Evolutionary conservation across 2,888 invertebrate species (phyloP).

Genomic region (Hipparchia semele): DNA sequence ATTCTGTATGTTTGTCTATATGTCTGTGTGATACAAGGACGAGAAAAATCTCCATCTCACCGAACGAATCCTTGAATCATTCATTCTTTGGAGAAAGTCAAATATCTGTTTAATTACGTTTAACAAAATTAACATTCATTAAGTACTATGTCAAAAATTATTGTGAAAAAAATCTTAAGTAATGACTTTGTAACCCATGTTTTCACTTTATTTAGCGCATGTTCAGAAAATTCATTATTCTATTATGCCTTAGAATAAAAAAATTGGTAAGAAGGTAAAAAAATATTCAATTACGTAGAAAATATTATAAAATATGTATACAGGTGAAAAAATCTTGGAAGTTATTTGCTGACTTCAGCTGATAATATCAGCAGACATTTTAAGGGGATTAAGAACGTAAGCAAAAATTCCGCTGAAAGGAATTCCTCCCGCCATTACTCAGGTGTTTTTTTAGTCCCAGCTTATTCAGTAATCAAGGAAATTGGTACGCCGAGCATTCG

Average conservation of each 20-base stretch:
- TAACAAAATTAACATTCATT: too few relatives aligned
- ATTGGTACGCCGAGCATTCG: slow-evolving; percentile 34
- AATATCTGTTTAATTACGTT: too few relatives aligned
- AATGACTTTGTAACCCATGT: too few relatives aligned
- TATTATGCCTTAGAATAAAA: neutral
- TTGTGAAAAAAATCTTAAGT: too few relatives aligned
- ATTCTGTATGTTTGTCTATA: too few relatives aligned
- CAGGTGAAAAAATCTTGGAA: slow-evolving; percentile 20
- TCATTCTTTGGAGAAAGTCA: too few relatives aligned
- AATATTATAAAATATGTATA: neutral
- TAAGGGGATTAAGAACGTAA: slow-evolving; percentile 40
- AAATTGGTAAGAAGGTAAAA: neutral
- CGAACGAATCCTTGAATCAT: too few relatives aligned
- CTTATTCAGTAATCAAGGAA: slow-evolving; percentile 44
- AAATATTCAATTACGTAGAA: neutral
- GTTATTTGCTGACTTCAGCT: slow-evolving; percentile 29
- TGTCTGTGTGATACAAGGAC: too few relatives aligned
- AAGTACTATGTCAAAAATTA: too few relatives aligned
- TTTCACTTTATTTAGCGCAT: too few relatives aligned
- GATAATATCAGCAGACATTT: slow-evolving; percentile 35
- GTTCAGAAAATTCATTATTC: too few relatives aligned
- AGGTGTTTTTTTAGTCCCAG: slow-evolving; percentile 40
- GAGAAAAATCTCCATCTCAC: too few relatives aligned
- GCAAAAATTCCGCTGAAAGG: slow-evolving; percentile 37
- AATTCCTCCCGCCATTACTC: slow-evolving; percentile 39